Evolutionary conservation across 2,888 invertebrate genomes (phyloP).

Genomic region (Tetragnatha montana): DNA sequence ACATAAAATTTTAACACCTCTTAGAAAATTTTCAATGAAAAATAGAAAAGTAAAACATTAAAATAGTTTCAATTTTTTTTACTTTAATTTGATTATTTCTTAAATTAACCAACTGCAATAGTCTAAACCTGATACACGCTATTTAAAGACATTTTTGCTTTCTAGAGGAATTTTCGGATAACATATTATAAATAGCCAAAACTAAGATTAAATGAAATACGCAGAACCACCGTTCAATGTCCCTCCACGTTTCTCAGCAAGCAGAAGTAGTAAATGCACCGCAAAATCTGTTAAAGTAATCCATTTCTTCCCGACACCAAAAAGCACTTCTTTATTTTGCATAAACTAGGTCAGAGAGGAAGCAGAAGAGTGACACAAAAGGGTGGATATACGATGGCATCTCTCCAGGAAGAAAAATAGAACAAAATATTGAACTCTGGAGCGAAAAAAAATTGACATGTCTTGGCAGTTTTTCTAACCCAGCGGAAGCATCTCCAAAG

Average conservation of each 20-base stretch:
- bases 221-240: neutral
- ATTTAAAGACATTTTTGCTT: too few relatives aligned
- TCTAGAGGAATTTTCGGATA: too few relatives aligned
- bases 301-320: conserved; percentile 17
- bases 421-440: neutral
- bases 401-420: conserved; percentile 5
- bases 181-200: too few relatives aligned
- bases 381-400: conserved; percentile 35
- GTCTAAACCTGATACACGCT: too few relatives aligned
- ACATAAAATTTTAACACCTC: too few relatives aligned
- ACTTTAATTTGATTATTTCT: too few relatives aligned
- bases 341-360: conserved; percentile 27
- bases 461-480: conserved; percentile 1
- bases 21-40: too few relatives aligned
- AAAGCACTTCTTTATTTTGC: conserved; percentile 16
- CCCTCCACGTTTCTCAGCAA: neutral
- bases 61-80: too few relatives aligned
- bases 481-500: neutral
- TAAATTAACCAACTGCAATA: too few relatives aligned
- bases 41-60: too few relatives aligned
- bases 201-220: too few relatives aligned
- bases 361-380: conserved; percentile 9
- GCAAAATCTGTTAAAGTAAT: neutral
- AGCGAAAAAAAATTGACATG: neutral
- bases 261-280: neutral